These are phyloP conservation scores for Bombus impatiens DNA, from an alignment of 1,140 invertebrate genomes.

Conservation along the genomic window DNA sequence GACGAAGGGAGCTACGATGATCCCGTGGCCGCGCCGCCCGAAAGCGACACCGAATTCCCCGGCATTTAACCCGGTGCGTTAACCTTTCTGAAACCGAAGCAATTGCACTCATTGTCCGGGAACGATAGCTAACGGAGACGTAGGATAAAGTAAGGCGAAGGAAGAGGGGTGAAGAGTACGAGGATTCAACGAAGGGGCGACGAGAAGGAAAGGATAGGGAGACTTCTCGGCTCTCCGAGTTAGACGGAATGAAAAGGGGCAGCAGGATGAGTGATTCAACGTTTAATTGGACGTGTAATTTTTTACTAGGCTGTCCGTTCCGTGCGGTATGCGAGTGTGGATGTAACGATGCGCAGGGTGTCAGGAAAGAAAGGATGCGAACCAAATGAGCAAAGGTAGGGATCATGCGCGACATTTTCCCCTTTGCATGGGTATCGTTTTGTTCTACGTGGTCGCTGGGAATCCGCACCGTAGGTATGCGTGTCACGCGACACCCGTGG, in stretches of 20 bases:
- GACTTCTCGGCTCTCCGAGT: background rate
- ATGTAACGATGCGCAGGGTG: slow-evolving; percentile 33
- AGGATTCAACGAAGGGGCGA: too few relatives aligned
- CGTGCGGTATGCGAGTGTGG: slow-evolving; percentile 43
- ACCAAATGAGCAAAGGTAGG: background rate
- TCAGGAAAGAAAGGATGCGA: slow-evolving; percentile 5
- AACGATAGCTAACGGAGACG: slow-evolving; percentile 48
- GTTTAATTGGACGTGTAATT: slow-evolving; percentile 76
- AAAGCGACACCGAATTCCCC: slow-evolving; percentile 78
- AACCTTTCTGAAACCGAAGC: slow-evolving; percentile 79
- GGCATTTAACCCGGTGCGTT: slow-evolving; percentile 78
- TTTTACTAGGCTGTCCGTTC: slow-evolving; percentile 58
- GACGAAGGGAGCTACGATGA: slow-evolving; percentile 38
- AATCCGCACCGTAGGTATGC: slow-evolving; percentile 43
- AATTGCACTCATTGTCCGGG: slow-evolving; percentile 78
- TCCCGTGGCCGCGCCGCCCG: slow-evolving; percentile 59
- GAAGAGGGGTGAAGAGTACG: background rate
- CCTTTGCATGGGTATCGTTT: slow-evolving; percentile 30
- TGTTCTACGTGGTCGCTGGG: slow-evolving; percentile 31
- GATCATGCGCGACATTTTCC: slow-evolving; percentile 50
- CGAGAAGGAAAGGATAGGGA: too few relatives aligned
- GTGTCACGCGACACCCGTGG: slow-evolving; percentile 56
- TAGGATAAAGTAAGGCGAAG: slow-evolving; percentile 12
- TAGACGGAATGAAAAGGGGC: background rate
- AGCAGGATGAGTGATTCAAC: slow-evolving; percentile 64